phyloP scores from a whole-genome alignment of 2,113 vertebrate species.

The cattle (Bos taurus) region DNA sequence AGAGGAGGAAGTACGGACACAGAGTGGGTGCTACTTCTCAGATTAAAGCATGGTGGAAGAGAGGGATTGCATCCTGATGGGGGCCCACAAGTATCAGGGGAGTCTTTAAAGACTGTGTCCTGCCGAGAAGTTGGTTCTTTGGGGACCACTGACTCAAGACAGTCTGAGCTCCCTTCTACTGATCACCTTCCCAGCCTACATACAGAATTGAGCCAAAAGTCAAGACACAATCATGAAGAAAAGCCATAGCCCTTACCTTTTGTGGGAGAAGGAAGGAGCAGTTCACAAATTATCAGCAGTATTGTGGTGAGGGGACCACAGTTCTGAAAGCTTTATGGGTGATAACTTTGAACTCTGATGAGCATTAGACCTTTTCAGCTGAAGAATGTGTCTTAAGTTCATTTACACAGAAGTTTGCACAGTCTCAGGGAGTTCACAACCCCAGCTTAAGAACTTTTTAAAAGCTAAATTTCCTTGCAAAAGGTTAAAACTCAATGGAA shows the following conservation, averaged over 20 bases:
- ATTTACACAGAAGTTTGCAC: background rate
- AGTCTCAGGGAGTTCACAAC: background rate
- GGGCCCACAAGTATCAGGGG: accelerated
- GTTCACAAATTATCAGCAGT: background rate
- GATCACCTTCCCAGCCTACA: background rate
- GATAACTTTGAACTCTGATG: background rate
- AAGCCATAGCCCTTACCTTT: background rate
- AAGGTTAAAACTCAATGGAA: background rate
- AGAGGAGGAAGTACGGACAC: background rate
- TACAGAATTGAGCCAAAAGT: background rate
- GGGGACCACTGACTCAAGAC: background rate
- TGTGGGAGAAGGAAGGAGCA: background rate
- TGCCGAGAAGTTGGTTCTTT: background rate
- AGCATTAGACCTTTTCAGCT: background rate
- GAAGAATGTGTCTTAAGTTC: background rate
- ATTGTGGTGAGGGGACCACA: background rate
- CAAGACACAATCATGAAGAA: background rate
- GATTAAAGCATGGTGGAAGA: background rate
- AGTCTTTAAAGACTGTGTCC: background rate
- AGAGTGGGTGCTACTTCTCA: background rate
- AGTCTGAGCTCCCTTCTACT: background rate
- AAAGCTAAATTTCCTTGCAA: background rate
- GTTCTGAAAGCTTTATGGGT: background rate
- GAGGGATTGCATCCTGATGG: background rate
- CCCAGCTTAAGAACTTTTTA: background rate